These are phyloP conservation scores for Hecatera dysodea DNA, from an alignment of 2,888 invertebrate species.

Conservation along the genomic window DNA sequence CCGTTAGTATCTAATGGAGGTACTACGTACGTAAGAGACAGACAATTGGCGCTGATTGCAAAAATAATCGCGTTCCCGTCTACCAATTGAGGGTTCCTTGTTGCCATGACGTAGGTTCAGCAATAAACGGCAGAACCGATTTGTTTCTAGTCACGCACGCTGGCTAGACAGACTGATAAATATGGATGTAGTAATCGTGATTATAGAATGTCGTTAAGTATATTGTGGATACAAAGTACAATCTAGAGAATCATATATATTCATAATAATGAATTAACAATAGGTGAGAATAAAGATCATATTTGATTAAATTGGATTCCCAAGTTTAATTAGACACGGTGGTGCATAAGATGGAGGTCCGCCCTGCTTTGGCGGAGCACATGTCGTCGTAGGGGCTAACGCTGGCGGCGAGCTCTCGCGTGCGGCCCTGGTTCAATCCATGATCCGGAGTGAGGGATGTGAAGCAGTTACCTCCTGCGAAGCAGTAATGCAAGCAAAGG, in stretches of 20 bases:
- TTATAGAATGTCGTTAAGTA: conserved; percentile 9
- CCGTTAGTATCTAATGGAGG: conserved; percentile 43
- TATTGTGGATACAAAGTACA: conserved; percentile 16
- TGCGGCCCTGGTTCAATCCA: no score
- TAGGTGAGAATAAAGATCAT: background rate
- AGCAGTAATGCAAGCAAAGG: no score
- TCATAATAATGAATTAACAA: background rate
- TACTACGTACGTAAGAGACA: conserved; percentile 62
- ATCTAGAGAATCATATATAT: conserved; percentile 1
- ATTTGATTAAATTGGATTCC: conserved; percentile 1
- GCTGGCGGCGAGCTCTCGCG: no score
- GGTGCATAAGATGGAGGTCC: no score
- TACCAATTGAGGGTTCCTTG: conserved; percentile 77
- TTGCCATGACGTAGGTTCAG: conserved; percentile 58
- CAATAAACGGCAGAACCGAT: conserved; percentile 43
- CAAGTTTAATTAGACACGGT: background rate
- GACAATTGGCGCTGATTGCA: conserved; percentile 85
- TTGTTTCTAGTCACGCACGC: conserved; percentile 36
- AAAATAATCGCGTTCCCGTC: conserved; percentile 81
- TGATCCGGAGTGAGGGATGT: no score
- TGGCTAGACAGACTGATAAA: conserved; percentile 31
- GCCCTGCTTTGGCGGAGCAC: no score
- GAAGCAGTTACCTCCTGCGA: no score
- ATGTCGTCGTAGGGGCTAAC: no score
- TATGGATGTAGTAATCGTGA: conserved; percentile 31